A percentile compares a stretch with the other conserved stretches of the same genome.
These are phyloP conservation scores for Eira barbara DNA, from an alignment of 2,113 vertebrate species.

Conservation along the genomic window DNA sequence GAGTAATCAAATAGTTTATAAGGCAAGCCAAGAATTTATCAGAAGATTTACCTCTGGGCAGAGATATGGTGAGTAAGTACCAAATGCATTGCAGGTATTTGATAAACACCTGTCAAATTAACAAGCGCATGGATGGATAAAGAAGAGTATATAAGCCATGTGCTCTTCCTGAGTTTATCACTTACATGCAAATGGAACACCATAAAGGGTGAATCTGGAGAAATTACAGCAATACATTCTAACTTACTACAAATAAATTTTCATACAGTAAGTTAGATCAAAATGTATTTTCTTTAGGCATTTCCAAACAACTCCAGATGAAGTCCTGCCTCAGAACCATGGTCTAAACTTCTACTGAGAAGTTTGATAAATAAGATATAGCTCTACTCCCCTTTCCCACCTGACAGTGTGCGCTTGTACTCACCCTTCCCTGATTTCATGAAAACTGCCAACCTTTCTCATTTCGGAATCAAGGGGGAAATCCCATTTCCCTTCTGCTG, in stretches of 20 bases:
- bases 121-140: not conserved
- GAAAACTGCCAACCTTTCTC: not conserved
- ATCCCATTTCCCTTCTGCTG: not conserved
- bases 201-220: not conserved
- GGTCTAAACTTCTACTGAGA: not conserved
- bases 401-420: not conserved
- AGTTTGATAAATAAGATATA: not conserved
- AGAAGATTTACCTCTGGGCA: not conserved
- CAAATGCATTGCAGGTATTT: not conserved
- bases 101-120: not conserved
- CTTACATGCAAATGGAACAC: not conserved
- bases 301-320: not conserved
- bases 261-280: not conserved
- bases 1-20: not conserved
- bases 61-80: not conserved
- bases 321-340: not conserved
- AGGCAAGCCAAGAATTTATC: not conserved
- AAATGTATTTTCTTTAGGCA: not conserved
- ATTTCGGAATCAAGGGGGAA: not conserved
- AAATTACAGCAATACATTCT: not conserved
- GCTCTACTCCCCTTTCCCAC: not conserved
- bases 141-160: not conserved
- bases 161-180: not conserved
- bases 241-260: slow-evolving; percentile 1
- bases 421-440: not conserved